These are phyloP conservation scores for Noctua fimbriata DNA, from an alignment of 2,888 invertebrate species.

Conservation along the genomic window DNA sequence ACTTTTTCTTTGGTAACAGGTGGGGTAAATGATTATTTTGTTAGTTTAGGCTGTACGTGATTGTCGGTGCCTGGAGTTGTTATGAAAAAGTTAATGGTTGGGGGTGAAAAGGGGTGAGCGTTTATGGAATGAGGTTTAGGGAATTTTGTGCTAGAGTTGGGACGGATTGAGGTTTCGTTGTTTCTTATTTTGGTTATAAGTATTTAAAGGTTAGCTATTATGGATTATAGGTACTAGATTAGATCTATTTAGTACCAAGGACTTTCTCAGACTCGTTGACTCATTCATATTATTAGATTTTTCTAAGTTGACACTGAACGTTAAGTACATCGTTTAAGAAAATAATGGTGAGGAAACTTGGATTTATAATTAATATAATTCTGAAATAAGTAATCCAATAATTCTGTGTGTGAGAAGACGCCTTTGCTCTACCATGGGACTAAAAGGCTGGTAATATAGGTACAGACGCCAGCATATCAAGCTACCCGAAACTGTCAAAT, in stretches of 20 bases:
- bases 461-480: too few relatives aligned
- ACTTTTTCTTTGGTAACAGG: slow-evolving; percentile 66
- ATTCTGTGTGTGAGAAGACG: too few relatives aligned
- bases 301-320: too few relatives aligned
- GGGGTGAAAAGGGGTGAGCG: slow-evolving; percentile 8
- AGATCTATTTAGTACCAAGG: not conserved
- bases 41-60: slow-evolving; percentile 63
- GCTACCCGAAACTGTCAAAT: too few relatives aligned
- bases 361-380: too few relatives aligned
- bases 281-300: not conserved
- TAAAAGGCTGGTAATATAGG: too few relatives aligned
- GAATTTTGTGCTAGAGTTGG: not conserved
- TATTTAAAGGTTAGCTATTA: not conserved
- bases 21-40: slow-evolving; percentile 71
- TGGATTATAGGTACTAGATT: not conserved
- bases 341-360: too few relatives aligned
- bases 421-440: too few relatives aligned
- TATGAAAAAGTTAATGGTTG: slow-evolving; percentile 58
- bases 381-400: too few relatives aligned
- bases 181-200: not conserved
- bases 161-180: not conserved
- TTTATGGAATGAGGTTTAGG: slow-evolving; percentile 23
- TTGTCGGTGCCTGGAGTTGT: slow-evolving; percentile 42
- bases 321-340: too few relatives aligned
- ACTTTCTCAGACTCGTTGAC: not conserved